Evolutionary conservation across 35 echinoderm and acorn worm genomes (phyloP).

Genomic region (Ophioderma brevispina): DNA sequence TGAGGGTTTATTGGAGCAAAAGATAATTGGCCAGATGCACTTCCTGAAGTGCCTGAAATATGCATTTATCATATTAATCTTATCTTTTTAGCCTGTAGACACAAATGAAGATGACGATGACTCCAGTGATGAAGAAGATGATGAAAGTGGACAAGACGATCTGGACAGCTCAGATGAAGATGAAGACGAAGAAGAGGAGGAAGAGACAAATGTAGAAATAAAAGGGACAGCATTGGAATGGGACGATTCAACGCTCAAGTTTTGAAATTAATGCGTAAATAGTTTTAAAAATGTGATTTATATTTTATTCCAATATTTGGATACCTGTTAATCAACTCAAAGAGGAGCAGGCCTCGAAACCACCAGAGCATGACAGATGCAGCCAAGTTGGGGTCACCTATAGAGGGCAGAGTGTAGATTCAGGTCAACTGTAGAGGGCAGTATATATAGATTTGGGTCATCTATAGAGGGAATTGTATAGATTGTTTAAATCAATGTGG

Average conservation of each 20-base stretch:
- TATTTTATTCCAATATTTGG: conserved; percentile 6
- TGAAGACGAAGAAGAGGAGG: conserved; percentile 79
- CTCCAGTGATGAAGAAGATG: conserved; percentile 78
- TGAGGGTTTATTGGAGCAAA: no score
- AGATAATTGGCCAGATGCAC: no score
- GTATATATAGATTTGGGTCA: not conserved
- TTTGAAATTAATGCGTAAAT: conserved; percentile 40
- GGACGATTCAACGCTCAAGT: conserved; percentile 93
- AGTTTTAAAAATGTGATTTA: not conserved
- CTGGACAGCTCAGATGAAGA: conserved; percentile 73
- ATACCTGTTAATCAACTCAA: not conserved
- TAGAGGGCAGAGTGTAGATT: not conserved
- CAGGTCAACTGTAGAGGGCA: not conserved
- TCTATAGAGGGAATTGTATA: not conserved
- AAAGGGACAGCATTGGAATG: conserved; percentile 89
- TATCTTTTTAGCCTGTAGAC: not conserved
- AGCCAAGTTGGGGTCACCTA: no score
- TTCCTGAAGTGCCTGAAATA: no score
- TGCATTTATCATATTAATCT: no score
- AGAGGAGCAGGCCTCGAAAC: not conserved
- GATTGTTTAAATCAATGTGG: not conserved
- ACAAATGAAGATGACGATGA: conserved; percentile 49
- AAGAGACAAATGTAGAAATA: conserved; percentile 65
- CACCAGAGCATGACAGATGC: no score
- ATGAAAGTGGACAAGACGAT: conserved; percentile 57